Conservation (phyloP, 2,888 invertebrate species). For the Eupithecia tripunctaria region DNA sequence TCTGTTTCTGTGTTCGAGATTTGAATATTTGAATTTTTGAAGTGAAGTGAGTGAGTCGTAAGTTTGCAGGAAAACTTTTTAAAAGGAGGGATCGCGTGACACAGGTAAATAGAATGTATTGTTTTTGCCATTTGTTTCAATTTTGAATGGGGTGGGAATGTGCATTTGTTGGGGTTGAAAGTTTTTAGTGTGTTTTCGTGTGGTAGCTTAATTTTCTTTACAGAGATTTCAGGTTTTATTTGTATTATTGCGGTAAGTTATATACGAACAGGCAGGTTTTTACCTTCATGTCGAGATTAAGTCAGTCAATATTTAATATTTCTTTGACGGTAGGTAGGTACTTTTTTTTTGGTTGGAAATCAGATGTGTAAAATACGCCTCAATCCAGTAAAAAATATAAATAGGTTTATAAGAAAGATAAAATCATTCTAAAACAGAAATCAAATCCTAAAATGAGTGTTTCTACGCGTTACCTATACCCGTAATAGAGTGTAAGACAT, state of each 20-base stretch:
- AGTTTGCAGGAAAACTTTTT: constrained; percentile 39
- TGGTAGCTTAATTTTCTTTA: constrained; percentile 18
- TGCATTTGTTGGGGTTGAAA: constrained; percentile 18
- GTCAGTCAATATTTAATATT: neutral
- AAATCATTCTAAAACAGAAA: neutral
- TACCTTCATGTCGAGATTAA: neutral
- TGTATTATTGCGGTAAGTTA: neutral
- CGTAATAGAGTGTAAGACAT: neutral
- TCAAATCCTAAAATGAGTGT: neutral
- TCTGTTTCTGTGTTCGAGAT: constrained; percentile 21
- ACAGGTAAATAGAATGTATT: constrained; percentile 44
- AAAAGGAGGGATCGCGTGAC: constrained; percentile 41
- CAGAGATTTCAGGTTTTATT: neutral
- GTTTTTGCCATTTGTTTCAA: constrained; percentile 33
- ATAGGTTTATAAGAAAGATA: neutral
- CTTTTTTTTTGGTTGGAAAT: neutral
- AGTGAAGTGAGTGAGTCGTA: constrained; percentile 40
- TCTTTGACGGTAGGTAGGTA: neutral
- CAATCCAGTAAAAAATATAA: neutral
- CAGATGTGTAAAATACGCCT: neutral
- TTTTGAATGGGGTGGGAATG: constrained; percentile 22
- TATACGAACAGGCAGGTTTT: neutral
- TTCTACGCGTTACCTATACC: neutral
- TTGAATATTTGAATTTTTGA: constrained; percentile 28
- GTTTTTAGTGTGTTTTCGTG: constrained; percentile 25